Percentiles rank a stretch among this genome's conserved stretches.
phyloP scores from a whole-genome alignment of 2,797 vertebrate genomes.

The Ptychobarbus kaznakovi region DNA sequence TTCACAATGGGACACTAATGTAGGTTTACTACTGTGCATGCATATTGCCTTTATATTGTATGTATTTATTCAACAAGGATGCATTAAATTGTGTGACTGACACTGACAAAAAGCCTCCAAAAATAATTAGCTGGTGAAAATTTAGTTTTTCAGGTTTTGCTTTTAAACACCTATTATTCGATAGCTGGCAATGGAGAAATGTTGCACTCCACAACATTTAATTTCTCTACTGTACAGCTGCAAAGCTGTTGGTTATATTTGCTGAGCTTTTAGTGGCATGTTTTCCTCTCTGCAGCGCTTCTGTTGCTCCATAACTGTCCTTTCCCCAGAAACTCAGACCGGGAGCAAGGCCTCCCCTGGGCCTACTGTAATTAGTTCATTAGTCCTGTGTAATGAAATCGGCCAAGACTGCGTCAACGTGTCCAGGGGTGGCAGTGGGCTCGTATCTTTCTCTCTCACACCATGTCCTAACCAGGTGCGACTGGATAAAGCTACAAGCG shows the following conservation, averaged over 20 bases:
- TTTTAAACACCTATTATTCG: not conserved
- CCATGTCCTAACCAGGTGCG: conserved; percentile 5
- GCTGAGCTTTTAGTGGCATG: not conserved
- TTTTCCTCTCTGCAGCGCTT: not conserved
- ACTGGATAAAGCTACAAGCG: not conserved
- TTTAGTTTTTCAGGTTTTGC: too few species aligned
- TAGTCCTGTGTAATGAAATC: conserved; percentile 56
- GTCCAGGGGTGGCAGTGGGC: conserved; percentile 15
- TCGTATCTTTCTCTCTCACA: not conserved
- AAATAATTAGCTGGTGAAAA: not conserved
- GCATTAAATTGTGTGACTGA: not conserved
- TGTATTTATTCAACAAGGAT: not conserved
- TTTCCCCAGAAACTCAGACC: conserved; percentile 16
- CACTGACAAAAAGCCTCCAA: not conserved
- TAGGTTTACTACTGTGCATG: not conserved
- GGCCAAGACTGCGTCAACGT: conserved; percentile 11
- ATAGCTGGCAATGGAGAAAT: not conserved
- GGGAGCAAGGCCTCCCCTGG: conserved; percentile 41
- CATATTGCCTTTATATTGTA: not conserved
- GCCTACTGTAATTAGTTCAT: conserved; percentile 55
- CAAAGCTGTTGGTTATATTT: conserved; percentile 12
- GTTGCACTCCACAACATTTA: not conserved
- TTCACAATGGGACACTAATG: not conserved
- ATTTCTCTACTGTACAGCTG: not conserved
- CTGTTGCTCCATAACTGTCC: not conserved